Conservation (phyloP, 1,140 invertebrate species). For the Limonius californicus region DNA sequence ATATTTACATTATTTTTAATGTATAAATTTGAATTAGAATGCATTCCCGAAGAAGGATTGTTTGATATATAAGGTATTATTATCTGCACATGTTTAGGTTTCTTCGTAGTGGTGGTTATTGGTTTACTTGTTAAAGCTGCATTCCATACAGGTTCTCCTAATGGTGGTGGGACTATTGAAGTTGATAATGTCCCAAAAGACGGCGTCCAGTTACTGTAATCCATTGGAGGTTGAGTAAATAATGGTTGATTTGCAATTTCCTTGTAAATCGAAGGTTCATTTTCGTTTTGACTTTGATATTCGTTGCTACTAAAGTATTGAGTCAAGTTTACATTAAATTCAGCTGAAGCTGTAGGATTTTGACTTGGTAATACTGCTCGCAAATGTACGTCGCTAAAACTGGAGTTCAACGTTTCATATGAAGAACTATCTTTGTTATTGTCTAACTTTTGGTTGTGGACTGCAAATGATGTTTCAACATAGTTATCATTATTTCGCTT, state of each 20-base stretch:
- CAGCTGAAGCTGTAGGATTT: background rate
- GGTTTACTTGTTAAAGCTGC: slow-evolving; percentile 19
- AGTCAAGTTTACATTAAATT: background rate
- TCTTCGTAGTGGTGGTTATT: slow-evolving; percentile 33
- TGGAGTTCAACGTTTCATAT: too few relatives aligned
- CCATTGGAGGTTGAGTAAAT: background rate
- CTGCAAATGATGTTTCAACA: too few relatives aligned
- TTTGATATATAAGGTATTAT: slow-evolving; percentile 71
- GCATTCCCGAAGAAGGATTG: background rate
- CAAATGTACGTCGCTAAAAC: too few relatives aligned
- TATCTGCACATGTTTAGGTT: slow-evolving; percentile 64
- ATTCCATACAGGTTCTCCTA: slow-evolving; percentile 33
- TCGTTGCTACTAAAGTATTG: background rate
- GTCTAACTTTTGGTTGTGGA: too few relatives aligned
- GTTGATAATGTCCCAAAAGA: slow-evolving; percentile 7
- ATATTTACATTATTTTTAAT: background rate
- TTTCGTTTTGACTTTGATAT: too few relatives aligned
- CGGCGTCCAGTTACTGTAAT: slow-evolving; percentile 32
- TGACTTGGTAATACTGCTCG: background rate
- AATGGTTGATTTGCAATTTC: background rate
- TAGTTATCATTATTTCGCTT: too few relatives aligned
- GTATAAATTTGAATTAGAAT: slow-evolving; percentile 3
- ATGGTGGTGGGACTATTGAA: slow-evolving; percentile 43
- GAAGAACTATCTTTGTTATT: too few relatives aligned
- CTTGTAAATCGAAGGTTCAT: too few relatives aligned